Evolutionary conservation across 2,113 vertebrate genomes (phyloP), one percentile per base, ranked within the genome.

Genomic region (Manacus vitellinus): DNA sequence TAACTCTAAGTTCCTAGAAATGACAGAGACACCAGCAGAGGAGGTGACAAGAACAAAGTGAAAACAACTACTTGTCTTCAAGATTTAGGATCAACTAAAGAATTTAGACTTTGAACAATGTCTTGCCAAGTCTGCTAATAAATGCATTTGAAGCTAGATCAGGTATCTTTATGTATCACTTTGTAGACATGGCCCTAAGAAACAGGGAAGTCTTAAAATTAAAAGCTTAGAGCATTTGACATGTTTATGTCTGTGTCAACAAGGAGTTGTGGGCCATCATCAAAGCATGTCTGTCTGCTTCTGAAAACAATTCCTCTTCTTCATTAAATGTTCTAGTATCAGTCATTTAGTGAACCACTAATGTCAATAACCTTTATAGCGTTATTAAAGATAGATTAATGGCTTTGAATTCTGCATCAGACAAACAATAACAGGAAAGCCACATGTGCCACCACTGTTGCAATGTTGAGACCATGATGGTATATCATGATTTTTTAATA

Each of bases 271-370:
- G 61, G 44, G 20, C 20, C 55, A 39, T 88, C 30, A 5, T 86
- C 72, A 49, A 65, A 73, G 47, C 59, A 46, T 28, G 31, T 74
- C 65, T 85, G 28, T 67, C 72, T 90, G 30, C 59, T 94, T 81
- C 79, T 84, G 44, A 85, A 96, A 88, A 81, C 52, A 88, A 67
- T 88, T 90, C 9, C 18, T 93, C 54, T 71, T 95, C 72, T 90
- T 90, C 52, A 46, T 85, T 80, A 83, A 77, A 81, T 67, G 27
- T 84, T 73, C 61, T 81, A 47, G 37, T 63, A 66, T 85, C 37
- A 67, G 63, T 70, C 31, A 63, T 66, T 85, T 83, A 80, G 72
- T 49, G 65, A 81, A 61, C 49, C 4, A 37, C 30, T 92, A 43
- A 83, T 81, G 56, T 71, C 72, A 72, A 20, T 74, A 90, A 77